These are phyloP conservation scores for Coelopa pilipes DNA, from an alignment of 2,888 invertebrate species.

Conservation along the genomic window DNA sequence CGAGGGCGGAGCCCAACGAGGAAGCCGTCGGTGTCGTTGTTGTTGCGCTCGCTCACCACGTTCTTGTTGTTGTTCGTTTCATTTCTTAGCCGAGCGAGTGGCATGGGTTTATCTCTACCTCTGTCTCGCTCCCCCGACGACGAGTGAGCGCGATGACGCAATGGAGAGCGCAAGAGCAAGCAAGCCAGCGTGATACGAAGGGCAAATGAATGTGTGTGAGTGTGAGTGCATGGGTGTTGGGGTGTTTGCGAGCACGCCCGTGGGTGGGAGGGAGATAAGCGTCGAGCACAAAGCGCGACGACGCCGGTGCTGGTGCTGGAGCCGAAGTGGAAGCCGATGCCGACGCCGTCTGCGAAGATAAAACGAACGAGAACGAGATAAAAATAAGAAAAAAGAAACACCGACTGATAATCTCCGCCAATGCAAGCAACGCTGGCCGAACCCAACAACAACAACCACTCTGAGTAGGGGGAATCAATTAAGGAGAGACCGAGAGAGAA, in stretches of 20 bases:
- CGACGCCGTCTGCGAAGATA: conserved; percentile 26
- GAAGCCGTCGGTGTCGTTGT: conserved; percentile 49
- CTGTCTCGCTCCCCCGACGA: conserved; percentile 27
- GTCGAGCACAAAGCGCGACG: conserved; percentile 4
- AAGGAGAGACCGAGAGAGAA: neutral
- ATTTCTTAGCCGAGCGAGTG: conserved; percentile 9
- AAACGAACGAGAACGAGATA: conserved; percentile 23
- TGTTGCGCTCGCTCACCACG: neutral
- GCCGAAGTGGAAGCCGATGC: conserved; percentile 17
- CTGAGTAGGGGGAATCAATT: conserved; percentile 8
- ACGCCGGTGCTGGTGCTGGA: neutral
- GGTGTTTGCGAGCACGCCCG: conserved; percentile 12
- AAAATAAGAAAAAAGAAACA: conserved; percentile 39
- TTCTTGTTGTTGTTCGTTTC: conserved; percentile 3
- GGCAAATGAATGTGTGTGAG: conserved; percentile 37
- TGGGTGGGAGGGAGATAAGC: conserved; percentile 39
- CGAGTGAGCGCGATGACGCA: too few species aligned
- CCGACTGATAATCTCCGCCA: conserved; percentile 54
- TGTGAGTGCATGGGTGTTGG: conserved; percentile 26
- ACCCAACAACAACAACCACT: conserved; percentile 19
- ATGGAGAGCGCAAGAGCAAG: too few species aligned
- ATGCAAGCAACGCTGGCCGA: conserved; percentile 45
- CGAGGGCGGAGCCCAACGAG: conserved; percentile 59
- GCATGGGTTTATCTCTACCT: conserved; percentile 29
- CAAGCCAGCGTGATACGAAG: conserved; percentile 20